phyloP scores from a whole-genome alignment of 2,888 invertebrate genomes.

The Gymnosoma rotundatum region DNA sequence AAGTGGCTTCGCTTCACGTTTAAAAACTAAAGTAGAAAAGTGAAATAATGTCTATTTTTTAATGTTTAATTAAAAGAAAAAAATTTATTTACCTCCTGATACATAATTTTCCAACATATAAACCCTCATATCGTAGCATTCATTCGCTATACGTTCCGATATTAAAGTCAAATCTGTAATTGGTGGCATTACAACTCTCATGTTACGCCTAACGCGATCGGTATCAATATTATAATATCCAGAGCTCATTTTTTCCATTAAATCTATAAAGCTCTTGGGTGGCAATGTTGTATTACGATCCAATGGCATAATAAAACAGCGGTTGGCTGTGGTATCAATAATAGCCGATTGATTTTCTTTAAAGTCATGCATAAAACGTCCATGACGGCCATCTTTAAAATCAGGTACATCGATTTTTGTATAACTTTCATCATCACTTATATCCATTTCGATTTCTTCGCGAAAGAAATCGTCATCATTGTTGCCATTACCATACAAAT shows the following conservation, averaged over 20 bases:
- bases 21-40: conserved; percentile 83
- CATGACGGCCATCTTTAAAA: conserved; percentile 90
- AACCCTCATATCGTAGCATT: conserved; percentile 87
- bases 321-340: conserved; percentile 87
- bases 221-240: conserved; percentile 93
- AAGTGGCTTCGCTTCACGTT: conserved; percentile 83
- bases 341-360: conserved; percentile 89
- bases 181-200: conserved; percentile 89
- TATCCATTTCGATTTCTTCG: conserved; percentile 91
- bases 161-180: conserved; percentile 85
- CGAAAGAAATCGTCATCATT: conserved; percentile 85
- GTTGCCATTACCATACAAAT: conserved; percentile 59
- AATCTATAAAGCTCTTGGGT: conserved; percentile 91
- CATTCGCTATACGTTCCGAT: conserved; percentile 87
- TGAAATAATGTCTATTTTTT: not conserved
- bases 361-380: conserved; percentile 96
- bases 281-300: conserved; percentile 89
- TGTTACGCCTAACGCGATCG: conserved; percentile 88
- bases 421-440: conserved; percentile 86
- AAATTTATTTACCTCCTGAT: conserved; percentile 84
- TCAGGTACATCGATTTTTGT: conserved; percentile 94
- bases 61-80: not conserved
- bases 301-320: conserved; percentile 96
- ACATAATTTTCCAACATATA: conserved; percentile 88
- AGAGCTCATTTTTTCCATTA: conserved; percentile 89